Evolutionary conservation across 2,888 invertebrate genomes (phyloP), one percentile per base, ranked within the genome.

Genomic region (Campoplex nolae): DNA sequence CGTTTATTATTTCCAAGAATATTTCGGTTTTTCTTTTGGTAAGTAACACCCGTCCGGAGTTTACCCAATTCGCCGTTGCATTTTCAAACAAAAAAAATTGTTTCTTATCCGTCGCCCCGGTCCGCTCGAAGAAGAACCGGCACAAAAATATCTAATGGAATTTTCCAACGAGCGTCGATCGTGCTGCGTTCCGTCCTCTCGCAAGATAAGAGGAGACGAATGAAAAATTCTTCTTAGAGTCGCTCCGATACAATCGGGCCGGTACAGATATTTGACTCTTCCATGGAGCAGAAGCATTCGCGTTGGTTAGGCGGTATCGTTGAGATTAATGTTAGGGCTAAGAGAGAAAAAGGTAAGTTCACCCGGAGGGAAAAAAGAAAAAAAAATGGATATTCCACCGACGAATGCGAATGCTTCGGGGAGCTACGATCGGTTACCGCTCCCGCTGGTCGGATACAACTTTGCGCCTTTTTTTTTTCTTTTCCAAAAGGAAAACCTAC

Each of bases 291-390:
- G 62, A 32, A 7, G 32, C 32, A 7, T 62, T 32, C 2, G 62
- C 62, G 16, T 16, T n/a, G n/a, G n/a, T n/a, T 32, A 62, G 32
- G 6, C 32, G 18, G 9, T 16, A 62, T 62, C 32, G 6, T 62
- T 62, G 1, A 38, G 4, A 6, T 4, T 62, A 32, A 18, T 58
- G 13, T 58, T 13, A 58, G 62, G 16, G 0, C 62, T 32, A 7
- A 32, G 32, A 28, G 62, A 62, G 32, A 51, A 32, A 62, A 62
- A 62, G 62, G 62, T 62, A 62, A 62, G 62, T 62, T 32, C 32
- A 13, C 16, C 13, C 38, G 4, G 38, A 38, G 38, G 6, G 1
- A 38, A 6, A 62, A 7, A 3, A 28, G 58, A 3, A 4, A 28
- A 32, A 62, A 32, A 62, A 6, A 62, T 32, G 13, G 0, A 38